These are phyloP conservation scores for Nyctibius bracteatus DNA, from an alignment of 2,113 vertebrate species.

Conservation along the genomic window DNA sequence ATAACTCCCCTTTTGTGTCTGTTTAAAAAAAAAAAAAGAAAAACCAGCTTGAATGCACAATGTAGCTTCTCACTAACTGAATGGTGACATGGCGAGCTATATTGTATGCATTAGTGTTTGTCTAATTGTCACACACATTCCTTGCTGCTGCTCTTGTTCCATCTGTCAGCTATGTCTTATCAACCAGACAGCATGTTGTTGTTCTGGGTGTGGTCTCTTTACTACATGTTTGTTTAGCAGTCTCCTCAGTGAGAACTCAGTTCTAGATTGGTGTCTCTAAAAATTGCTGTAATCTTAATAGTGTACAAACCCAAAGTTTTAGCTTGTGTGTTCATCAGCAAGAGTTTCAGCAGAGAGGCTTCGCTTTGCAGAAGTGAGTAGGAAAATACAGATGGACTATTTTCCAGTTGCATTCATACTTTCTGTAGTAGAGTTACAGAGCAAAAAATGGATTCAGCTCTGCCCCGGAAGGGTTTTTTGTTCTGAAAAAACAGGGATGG, in stretches of 20 bases:
- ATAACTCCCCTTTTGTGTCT: constrained; percentile 39
- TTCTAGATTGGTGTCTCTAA: not conserved
- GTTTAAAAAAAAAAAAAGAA: not conserved
- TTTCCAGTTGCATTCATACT: not conserved
- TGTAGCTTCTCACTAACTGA: constrained; percentile 42
- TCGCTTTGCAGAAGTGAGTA: not conserved
- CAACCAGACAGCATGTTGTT: constrained; percentile 6
- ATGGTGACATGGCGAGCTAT: not conserved
- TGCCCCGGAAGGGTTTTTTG: not conserved
- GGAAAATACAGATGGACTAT: not conserved
- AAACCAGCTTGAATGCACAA: not conserved
- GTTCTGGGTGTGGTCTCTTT: not conserved
- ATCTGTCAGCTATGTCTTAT: not conserved
- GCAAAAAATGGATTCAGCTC: not conserved
- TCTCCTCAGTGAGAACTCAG: not conserved
- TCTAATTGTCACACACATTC: not conserved
- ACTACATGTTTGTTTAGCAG: constrained; percentile 48
- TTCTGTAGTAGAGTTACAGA: not conserved
- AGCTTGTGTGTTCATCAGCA: not conserved
- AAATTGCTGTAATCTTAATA: not conserved
- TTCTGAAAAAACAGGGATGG: not conserved
- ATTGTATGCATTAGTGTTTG: constrained; percentile 1
- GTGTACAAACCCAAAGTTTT: not conserved
- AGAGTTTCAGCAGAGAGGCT: not conserved
- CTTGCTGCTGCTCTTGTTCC: constrained; percentile 9